These are phyloP conservation scores for Puffinus mauretanicus DNA, from an alignment of 2,113 vertebrate genomes.

Conservation along the genomic window DNA sequence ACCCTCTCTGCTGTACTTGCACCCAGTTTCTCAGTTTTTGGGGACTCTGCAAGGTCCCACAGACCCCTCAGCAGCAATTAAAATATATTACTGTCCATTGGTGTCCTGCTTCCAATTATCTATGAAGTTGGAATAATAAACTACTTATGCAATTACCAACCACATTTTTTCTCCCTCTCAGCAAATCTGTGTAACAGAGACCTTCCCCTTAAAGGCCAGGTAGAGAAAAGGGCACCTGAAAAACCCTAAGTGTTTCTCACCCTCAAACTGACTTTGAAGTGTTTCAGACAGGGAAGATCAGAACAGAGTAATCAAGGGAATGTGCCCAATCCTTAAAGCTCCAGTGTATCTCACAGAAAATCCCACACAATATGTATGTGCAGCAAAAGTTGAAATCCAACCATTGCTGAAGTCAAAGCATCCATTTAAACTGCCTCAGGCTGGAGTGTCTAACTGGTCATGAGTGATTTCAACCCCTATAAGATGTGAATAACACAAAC, in stretches of 20 bases:
- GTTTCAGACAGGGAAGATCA: not conserved
- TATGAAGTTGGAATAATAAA: not conserved
- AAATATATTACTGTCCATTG: not conserved
- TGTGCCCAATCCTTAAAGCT: not conserved
- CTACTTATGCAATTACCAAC: not conserved
- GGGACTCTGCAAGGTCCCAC: not conserved
- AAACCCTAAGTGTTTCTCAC: not conserved
- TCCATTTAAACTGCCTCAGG: constrained; percentile 12
- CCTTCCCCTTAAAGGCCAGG: not conserved
- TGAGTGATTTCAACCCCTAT: constrained; percentile 28
- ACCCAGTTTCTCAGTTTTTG: not conserved
- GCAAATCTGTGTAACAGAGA: not conserved
- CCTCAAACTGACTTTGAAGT: not conserved
- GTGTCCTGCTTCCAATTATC: not conserved
- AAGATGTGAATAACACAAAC: constrained; percentile 30
- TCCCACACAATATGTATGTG: not conserved
- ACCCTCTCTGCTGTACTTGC: not conserved
- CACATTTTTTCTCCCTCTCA: not conserved
- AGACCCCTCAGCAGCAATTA: not conserved
- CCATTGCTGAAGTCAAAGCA: not conserved
- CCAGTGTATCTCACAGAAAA: not conserved
- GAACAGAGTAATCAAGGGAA: not conserved
- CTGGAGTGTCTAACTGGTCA: not conserved
- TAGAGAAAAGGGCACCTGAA: not conserved
- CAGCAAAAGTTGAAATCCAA: not conserved